Percentiles rank a stretch among this genome's conserved stretches.
Conservation (phyloP, 1,140 invertebrate species). For the Eulimnadia texana region DNA sequence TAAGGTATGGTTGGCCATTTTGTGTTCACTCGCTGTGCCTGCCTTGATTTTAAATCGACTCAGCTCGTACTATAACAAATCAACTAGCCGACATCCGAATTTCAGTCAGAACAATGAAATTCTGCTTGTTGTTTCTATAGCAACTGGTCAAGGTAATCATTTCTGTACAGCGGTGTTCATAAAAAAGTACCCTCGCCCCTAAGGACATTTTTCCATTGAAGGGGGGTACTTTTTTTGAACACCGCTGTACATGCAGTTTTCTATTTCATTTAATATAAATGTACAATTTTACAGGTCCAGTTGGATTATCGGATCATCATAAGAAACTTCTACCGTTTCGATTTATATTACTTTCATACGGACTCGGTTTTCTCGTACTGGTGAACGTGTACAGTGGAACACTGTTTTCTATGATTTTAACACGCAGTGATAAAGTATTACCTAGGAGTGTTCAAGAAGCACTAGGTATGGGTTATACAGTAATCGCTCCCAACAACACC, state of each 20-base stretch:
- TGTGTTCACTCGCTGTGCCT: background rate
- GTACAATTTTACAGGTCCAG: no score
- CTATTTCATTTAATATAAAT: no score
- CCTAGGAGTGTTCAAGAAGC: background rate
- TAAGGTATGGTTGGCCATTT: background rate
- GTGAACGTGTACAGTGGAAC: background rate
- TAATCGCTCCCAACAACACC: background rate
- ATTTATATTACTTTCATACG: background rate
- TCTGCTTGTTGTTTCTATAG: background rate
- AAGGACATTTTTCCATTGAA: no score
- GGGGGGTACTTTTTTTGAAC: no score
- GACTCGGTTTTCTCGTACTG: background rate
- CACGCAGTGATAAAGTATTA: background rate
- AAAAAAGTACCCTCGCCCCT: no score
- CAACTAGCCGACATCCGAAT: no score
- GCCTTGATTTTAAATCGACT: background rate
- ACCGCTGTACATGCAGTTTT: no score
- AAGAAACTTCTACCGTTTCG: background rate
- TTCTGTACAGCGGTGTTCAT: background rate
- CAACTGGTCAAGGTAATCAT: background rate
- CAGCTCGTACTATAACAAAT: no score
- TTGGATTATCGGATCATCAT: no score
- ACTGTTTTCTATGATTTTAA: background rate
- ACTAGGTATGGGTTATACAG: background rate
- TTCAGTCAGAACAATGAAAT: background rate